Evolutionary conservation across 2,888 invertebrate genomes (phyloP).

Genomic region (Myathropa florea): DNA sequence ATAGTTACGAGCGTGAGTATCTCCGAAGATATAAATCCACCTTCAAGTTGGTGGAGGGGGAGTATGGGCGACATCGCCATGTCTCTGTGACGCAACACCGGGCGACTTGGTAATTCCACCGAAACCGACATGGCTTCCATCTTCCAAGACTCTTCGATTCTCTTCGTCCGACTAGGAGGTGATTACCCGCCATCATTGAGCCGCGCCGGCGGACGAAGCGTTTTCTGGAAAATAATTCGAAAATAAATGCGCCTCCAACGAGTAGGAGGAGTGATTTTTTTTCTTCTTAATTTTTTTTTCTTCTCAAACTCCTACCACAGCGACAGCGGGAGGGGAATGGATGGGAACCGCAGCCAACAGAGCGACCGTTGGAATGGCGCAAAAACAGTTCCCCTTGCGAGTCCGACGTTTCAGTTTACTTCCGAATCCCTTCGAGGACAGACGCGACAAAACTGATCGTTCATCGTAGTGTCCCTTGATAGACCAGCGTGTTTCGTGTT

Average conservation of each 20-base stretch:
- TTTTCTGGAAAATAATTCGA: conserved; percentile 34
- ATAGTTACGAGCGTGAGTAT: conserved; percentile 63
- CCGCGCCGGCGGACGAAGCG: background rate
- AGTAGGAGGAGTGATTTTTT: background rate
- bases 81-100: conserved; percentile 40
- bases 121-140: background rate
- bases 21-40: conserved; percentile 45
- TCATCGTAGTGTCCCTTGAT: conserved; percentile 15
- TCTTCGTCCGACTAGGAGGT: conserved; percentile 12
- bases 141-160: conserved; percentile 14
- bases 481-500: background rate
- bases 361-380: conserved; percentile 34
- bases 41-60: conserved; percentile 4
- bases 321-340: background rate
- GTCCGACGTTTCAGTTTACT: conserved; percentile 76
- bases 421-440: conserved; percentile 78
- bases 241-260: conserved; percentile 36
- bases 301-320: background rate
- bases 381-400: conserved; percentile 55
- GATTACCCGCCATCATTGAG: conserved; percentile 12
- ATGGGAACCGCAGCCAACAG: background rate
- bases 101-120: conserved; percentile 12
- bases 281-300: background rate
- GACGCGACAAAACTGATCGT: conserved; percentile 71
- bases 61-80: background rate